Base-by-base conservation (phyloP, 1,140 invertebrate genomes). In the Bombus confusus region DNA sequence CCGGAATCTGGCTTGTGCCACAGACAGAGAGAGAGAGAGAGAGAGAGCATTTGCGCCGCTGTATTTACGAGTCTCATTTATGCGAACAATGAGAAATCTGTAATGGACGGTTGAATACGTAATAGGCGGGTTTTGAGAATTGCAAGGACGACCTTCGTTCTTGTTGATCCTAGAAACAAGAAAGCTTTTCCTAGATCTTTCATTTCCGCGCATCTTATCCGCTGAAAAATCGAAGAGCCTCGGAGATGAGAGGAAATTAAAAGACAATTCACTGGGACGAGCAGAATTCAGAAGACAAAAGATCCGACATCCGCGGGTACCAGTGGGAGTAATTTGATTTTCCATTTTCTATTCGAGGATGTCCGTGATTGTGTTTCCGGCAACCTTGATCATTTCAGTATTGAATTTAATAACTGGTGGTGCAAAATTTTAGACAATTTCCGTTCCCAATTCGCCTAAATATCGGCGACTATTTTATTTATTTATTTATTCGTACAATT, bases 11-110 rank as follows among this genome's bases (percentile, higher is more conserved):
- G 34, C 34, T 39, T 4, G 64, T 37, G 10, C 3, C 1, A 22
- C 15, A 25, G 8, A 52, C 5, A 22, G 1, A 52, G 18, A 52
- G 47, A 18, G 15, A 47, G 43, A 47, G 15, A 47, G 43, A 47
- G 43, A 31, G 71, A 31, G 1, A 73, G n/a, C 15, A 47, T 52
- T 47, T 12, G 31, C 6, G 18, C 34, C 34, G 39, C 22, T 73
- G 37, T 83, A 83, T 83, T 83, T 83, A 78, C 73, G 73, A 18
- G 22, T 39, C 73, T 37, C 64, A 75, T 69, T 77, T 78, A 39
- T 12, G 41, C 47, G 64, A 25, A 69, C 82, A 69, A 83, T 47
- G 64, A 69, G 74, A 43, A 83, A 83, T 78, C 47, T 69, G 47
- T 68, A 77, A 83, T 43, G n/a, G 37, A 28, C 37, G 74, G 64